phyloP scores from a whole-genome alignment of 2,888 invertebrate genomes.

The Dolichopus griseipennis region DNA sequence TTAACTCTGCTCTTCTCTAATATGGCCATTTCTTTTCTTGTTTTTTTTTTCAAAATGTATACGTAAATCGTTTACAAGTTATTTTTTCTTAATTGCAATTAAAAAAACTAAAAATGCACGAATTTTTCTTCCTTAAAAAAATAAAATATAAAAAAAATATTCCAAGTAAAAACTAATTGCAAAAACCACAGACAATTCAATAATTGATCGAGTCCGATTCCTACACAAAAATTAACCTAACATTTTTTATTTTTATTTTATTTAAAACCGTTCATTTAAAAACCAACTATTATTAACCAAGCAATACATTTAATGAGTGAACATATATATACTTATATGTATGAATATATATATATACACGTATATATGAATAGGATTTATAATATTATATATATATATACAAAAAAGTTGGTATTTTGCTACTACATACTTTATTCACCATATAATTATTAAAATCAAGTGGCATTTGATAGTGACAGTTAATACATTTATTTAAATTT shows the following conservation, averaged over 20 bases:
- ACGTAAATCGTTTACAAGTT: background rate
- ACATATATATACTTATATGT: background rate
- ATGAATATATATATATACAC: background rate
- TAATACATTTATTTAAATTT: background rate
- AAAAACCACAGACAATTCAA: background rate
- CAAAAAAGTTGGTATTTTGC: too few species aligned
- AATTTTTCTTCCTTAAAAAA: background rate
- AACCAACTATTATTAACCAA: too few species aligned
- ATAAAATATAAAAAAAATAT: too few species aligned
- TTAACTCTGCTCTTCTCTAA: too few species aligned
- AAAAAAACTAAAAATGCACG: background rate
- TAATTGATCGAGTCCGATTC: background rate
- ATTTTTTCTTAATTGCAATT: conserved; percentile 2
- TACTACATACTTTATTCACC: too few species aligned
- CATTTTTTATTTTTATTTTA: too few species aligned
- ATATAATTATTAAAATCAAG: background rate
- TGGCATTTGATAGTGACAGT: background rate
- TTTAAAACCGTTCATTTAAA: too few species aligned
- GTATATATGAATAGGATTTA: background rate
- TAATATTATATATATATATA: too few species aligned
- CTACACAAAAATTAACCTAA: background rate
- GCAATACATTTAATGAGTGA: background rate
- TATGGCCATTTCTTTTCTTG: too few species aligned
- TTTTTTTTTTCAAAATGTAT: too few species aligned
- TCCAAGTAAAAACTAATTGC: too few species aligned